These are phyloP conservation scores for Aegithalos caudatus DNA, from an alignment of 2,113 vertebrate genomes.

Conservation along the genomic window DNA sequence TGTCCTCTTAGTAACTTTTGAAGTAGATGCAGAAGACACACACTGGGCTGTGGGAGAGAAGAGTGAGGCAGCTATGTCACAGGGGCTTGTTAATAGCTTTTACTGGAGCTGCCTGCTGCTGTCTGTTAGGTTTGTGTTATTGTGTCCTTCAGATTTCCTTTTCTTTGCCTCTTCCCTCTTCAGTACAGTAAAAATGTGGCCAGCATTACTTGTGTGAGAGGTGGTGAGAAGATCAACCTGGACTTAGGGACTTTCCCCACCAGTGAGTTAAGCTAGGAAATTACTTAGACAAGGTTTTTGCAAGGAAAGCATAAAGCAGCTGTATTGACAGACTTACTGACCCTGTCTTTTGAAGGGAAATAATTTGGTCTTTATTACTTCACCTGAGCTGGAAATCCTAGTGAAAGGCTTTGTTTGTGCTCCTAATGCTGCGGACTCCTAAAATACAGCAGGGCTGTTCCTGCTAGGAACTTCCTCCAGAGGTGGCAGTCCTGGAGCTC, in stretches of 20 bases:
- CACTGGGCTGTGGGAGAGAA: background rate
- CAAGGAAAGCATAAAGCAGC: background rate
- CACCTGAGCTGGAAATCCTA: background rate
- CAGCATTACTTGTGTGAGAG: background rate
- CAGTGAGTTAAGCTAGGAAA: background rate
- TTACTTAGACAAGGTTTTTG: background rate
- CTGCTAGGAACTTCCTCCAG: background rate
- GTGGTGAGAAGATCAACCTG: background rate
- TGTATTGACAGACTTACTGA: background rate
- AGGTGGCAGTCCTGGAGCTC: background rate
- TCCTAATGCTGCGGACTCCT: background rate
- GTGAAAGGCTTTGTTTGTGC: background rate
- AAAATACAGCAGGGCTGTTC: background rate
- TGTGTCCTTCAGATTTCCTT: background rate
- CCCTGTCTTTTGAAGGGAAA: background rate
- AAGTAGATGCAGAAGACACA: background rate
- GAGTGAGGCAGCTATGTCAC: background rate
- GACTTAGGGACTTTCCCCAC: background rate
- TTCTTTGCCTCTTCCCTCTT: background rate
- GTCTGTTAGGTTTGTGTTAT: background rate
- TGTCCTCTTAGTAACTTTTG: background rate
- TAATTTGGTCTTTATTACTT: background rate
- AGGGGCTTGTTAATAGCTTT: background rate
- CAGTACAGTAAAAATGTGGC: background rate
- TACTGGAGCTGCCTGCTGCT: background rate